Conservation (phyloP, 2,888 invertebrate genomes). For the Phlogophora meticulosa region DNA sequence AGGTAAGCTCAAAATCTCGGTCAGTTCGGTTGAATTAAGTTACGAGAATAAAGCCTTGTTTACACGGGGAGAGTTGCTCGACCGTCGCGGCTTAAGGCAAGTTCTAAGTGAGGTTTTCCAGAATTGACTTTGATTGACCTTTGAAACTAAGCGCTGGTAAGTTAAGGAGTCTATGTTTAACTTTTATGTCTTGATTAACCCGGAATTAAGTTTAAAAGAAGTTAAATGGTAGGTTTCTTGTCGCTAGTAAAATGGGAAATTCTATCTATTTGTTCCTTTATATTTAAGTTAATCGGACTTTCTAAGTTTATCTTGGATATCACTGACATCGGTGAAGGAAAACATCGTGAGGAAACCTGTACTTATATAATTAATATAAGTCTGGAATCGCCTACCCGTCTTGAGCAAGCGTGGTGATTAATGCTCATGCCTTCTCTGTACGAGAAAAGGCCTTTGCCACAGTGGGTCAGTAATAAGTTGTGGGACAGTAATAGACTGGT, state of each 20-base stretch:
- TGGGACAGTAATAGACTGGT: too few species aligned
- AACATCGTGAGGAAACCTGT: too few species aligned
- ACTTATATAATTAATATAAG: too few species aligned
- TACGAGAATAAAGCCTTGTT: background rate
- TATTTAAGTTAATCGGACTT: too few species aligned
- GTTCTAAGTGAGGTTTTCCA: conserved; percentile 23
- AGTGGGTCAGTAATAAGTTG: too few species aligned
- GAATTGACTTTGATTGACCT: conserved; percentile 48
- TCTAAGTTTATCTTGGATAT: too few species aligned
- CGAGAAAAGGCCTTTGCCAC: too few species aligned
- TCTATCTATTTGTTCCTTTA: background rate
- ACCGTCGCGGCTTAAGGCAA: conserved; percentile 13
- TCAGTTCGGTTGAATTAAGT: conserved; percentile 2
- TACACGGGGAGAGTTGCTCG: background rate
- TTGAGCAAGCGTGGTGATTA: too few species aligned
- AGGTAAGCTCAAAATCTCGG: too few species aligned
- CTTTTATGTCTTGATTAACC: conserved; percentile 41
- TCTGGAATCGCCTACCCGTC: too few species aligned
- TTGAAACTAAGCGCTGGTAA: conserved; percentile 41
- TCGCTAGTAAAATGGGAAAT: background rate
- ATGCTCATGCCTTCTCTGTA: too few species aligned
- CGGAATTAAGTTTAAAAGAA: conserved; percentile 46
- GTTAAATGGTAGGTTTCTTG: conserved; percentile 2
- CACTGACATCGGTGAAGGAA: too few species aligned
- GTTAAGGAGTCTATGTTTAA: conserved; percentile 38